Conservation (phyloP, 1,140 invertebrate species). For the Aphidius ervi region DNA sequence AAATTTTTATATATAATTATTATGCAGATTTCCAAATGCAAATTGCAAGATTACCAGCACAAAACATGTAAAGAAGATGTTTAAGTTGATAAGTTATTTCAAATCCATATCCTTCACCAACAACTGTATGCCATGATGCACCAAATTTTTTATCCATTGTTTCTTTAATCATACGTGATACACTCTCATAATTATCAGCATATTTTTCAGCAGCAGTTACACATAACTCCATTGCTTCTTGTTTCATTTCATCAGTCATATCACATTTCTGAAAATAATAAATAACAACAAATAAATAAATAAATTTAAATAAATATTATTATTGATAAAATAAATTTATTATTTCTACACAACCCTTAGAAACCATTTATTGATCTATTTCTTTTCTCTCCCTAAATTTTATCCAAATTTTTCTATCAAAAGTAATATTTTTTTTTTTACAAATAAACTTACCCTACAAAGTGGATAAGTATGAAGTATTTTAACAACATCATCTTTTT, state of each 20-base stretch:
- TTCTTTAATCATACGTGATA: conserved; percentile 90
- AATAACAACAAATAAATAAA: background rate
- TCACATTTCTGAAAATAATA: conserved; percentile 69
- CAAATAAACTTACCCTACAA: conserved; percentile 42
- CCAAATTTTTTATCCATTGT: conserved; percentile 95
- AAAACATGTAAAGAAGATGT: conserved; percentile 91
- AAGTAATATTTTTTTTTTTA: background rate
- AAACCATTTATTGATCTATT: background rate
- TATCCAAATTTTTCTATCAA: background rate
- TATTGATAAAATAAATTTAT: no score
- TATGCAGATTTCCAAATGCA: conserved; percentile 78
- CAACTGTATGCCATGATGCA: conserved; percentile 88
- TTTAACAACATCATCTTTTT: conserved; percentile 48
- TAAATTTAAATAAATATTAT: background rate
- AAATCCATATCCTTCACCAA: conserved; percentile 92
- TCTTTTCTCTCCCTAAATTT: background rate
- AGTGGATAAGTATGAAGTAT: conserved; percentile 49
- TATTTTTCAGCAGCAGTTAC: conserved; percentile 92
- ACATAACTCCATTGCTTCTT: conserved; percentile 85
- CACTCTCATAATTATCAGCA: conserved; percentile 66
- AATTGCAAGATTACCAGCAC: conserved; percentile 86
- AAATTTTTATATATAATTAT: background rate
- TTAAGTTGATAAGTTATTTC: conserved; percentile 93
- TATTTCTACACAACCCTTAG: no score
- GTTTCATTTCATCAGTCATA: conserved; percentile 89